Conservation (phyloP, 2,888 invertebrate species). For the Drosophila mettleri region DNA sequence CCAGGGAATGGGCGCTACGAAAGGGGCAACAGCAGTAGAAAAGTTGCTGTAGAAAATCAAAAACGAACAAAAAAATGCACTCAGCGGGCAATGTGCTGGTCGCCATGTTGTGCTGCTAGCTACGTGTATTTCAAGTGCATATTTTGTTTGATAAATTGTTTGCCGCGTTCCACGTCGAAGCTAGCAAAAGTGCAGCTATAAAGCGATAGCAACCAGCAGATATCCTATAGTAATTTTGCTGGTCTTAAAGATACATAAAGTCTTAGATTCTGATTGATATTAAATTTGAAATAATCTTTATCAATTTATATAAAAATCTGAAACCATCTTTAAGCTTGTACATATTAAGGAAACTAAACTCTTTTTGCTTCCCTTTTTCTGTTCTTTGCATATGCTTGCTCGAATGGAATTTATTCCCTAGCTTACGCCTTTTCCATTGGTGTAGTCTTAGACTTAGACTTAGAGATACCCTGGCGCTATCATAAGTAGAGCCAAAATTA, state of each 20-base stretch:
- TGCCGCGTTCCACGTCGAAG: conserved; percentile 64
- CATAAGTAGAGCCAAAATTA: too few species aligned
- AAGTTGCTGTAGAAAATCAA: conserved; percentile 51
- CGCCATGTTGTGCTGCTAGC: conserved; percentile 43
- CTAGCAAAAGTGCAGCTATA: conserved; percentile 30
- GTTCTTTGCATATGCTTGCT: not conserved
- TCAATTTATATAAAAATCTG: not conserved
- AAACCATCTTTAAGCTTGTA: too few species aligned
- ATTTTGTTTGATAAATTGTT: conserved; percentile 78
- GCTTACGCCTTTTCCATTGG: not conserved
- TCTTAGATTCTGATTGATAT: too few species aligned
- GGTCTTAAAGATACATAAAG: too few species aligned
- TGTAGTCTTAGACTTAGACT: too few species aligned
- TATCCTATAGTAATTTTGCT: conserved; percentile 3
- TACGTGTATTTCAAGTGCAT: conserved; percentile 77
- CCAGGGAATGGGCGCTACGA: conserved; percentile 4
- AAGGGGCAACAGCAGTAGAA: not conserved
- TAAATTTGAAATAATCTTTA: not conserved
- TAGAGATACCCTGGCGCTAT: too few species aligned
- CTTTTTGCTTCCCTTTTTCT: not conserved
- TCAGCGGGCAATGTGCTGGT: conserved; percentile 50
- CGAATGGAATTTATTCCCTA: not conserved
- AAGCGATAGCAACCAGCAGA: not conserved
- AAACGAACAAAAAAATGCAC: conserved; percentile 75
- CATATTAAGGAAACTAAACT: not conserved